A percentile compares a stretch with the other conserved stretches of the same genome.
phyloP scores from a whole-genome alignment of 2,888 invertebrate species.

The Acronicta aceris region DNA sequence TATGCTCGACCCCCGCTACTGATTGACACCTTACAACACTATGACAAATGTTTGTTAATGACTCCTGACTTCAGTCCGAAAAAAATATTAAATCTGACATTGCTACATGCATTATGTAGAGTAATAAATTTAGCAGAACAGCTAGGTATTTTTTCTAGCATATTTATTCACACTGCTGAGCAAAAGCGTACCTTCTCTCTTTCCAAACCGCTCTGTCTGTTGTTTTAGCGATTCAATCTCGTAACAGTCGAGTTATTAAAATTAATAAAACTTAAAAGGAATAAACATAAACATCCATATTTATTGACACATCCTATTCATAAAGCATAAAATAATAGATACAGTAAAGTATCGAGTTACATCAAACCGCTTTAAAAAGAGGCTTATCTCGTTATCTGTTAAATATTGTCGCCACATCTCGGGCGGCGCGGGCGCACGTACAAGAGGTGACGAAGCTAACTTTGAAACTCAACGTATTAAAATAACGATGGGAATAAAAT shows the following conservation, averaged over 20 bases:
- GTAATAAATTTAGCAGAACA: too few species aligned
- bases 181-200: too few species aligned
- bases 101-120: too few species aligned
- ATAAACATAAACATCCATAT: constrained; percentile 54
- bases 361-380: constrained; percentile 80
- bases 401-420: constrained; percentile 84
- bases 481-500: constrained; percentile 86
- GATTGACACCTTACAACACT: constrained; percentile 64
- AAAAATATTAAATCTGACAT: not conserved
- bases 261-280: not conserved
- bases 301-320: constrained; percentile 61
- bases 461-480: constrained; percentile 79
- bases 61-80: not conserved
- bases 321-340: constrained; percentile 79
- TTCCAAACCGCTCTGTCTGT: too few species aligned
- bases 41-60: constrained; percentile 62
- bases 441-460: constrained; percentile 82
- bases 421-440: constrained; percentile 68
- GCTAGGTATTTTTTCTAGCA: too few species aligned
- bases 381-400: constrained; percentile 83
- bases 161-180: too few species aligned
- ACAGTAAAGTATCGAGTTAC: constrained; percentile 80
- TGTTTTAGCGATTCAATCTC: too few species aligned
- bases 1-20: constrained; percentile 67
- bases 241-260: too few species aligned